Base-by-base conservation (phyloP, 2,113 vertebrate genomes). In the Poeciliopsis prolifica region DNA sequence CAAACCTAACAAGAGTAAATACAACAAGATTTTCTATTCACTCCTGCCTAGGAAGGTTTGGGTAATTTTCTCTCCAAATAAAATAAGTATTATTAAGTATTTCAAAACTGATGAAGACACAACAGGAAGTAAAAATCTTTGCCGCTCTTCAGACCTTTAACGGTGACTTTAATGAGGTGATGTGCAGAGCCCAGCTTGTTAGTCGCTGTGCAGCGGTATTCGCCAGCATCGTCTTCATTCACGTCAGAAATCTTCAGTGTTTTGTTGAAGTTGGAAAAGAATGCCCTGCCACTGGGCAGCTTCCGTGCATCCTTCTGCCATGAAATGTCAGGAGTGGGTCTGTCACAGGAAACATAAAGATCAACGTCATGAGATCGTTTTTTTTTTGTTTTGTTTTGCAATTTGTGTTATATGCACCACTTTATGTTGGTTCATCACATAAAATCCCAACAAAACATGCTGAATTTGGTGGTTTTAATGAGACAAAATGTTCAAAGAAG, bases 281-380 rank as follows among this genome's bases (percentile, higher is more conserved):
- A 95, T 0, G 92, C 90, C 71, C 97, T 94, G 79, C 93, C 94
- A 74, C 74, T 82, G 0, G 96, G 96, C 44, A 99, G 88, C 24
- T 94, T 96, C 13, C 94, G 95, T 44, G 95, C 95, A 58, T 96
- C 96, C 92, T 98, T 99, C 87, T 93, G 92, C 98, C 98, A 99
- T 61, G 93, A 94, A 83, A 99, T 96, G 74, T 93, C 83, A 0
- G 98, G 98, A 37, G 98, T 98, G 66, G 98, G 98, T 76, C 98
- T 99, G 78, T 60, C 24, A n/a, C 1, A 22, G 35, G 65, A 61
- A 64, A 26, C 33, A 37, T 12, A 0, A 5, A 31, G 7, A n/a
- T 40, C 8, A 33, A 26, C n/a, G 40, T 68, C 17, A 65, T 26
- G 14, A n/a, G 7, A 48, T 19, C 5, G n/a, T 35, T 31, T 4